These are phyloP conservation scores for Strix aluco DNA, from an alignment of 2,113 vertebrate species.

Conservation along the genomic window DNA sequence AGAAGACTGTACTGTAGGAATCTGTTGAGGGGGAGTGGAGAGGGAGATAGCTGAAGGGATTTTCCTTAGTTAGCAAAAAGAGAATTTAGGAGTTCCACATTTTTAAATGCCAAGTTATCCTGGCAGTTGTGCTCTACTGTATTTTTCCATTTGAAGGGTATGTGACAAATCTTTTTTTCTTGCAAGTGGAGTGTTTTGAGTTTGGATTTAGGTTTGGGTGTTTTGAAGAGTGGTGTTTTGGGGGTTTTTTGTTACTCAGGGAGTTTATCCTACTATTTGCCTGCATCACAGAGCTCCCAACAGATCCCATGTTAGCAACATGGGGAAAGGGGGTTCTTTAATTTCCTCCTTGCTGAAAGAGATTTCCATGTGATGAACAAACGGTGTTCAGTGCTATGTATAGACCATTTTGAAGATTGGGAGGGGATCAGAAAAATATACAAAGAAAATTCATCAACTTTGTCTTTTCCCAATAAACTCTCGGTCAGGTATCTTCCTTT, in stretches of 20 bases:
- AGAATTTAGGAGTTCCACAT: not conserved
- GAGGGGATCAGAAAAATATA: not conserved
- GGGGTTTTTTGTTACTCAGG: not conserved
- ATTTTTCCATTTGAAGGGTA: not conserved
- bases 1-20: not conserved
- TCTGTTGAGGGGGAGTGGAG: not conserved
- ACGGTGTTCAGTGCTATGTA: not conserved
- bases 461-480: not conserved
- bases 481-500: not conserved
- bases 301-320: not conserved
- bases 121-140: not conserved
- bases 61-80: not conserved
- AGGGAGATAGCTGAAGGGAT: not conserved
- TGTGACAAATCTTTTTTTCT: not conserved
- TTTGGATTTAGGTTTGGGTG: not conserved
- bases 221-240: not conserved
- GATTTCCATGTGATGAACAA: not conserved
- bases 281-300: not conserved
- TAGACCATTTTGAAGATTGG: not conserved
- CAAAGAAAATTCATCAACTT: not conserved
- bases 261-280: not conserved
- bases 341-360: not conserved
- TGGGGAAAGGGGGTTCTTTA: not conserved
- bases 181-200: not conserved
- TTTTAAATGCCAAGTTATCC: not conserved